phyloP scores from a whole-genome alignment of 2,113 vertebrate genomes.

The Panurus biarmicus region DNA sequence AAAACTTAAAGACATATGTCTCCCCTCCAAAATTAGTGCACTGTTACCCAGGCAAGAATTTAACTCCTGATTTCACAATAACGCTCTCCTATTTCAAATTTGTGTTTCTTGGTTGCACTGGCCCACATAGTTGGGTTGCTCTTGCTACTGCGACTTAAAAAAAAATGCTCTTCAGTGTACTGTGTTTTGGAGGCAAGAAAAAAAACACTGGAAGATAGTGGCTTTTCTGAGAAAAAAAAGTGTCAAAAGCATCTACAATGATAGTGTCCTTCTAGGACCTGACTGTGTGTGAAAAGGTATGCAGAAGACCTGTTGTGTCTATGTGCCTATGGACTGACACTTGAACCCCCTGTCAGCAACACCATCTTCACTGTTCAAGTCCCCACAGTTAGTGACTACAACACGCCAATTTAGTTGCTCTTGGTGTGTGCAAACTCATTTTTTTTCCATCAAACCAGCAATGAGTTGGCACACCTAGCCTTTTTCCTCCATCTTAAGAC shows the following conservation, averaged over 20 bases:
- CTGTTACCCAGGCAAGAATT: not conserved
- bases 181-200: not conserved
- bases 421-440: not conserved
- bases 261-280: not conserved
- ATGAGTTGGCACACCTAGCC: not conserved
- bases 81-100: not conserved
- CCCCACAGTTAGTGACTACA: not conserved
- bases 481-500: not conserved
- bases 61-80: not conserved
- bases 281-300: not conserved
- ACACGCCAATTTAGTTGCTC: not conserved
- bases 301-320: not conserved
- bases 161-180: not conserved
- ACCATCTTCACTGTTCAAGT: not conserved
- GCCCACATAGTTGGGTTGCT: not conserved
- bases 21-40: not conserved
- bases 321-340: not conserved
- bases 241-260: not conserved
- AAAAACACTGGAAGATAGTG: not conserved
- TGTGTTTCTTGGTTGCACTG: not conserved
- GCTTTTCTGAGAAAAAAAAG: not conserved
- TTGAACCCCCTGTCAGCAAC: not conserved
- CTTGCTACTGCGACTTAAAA: not conserved
- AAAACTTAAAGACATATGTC: not conserved
- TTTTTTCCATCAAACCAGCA: constrained; percentile 14